Percentiles rank a stretch among this genome's conserved stretches.
phyloP scores from a whole-genome alignment of 2,888 invertebrate species.

The Cetonia aurata region DNA sequence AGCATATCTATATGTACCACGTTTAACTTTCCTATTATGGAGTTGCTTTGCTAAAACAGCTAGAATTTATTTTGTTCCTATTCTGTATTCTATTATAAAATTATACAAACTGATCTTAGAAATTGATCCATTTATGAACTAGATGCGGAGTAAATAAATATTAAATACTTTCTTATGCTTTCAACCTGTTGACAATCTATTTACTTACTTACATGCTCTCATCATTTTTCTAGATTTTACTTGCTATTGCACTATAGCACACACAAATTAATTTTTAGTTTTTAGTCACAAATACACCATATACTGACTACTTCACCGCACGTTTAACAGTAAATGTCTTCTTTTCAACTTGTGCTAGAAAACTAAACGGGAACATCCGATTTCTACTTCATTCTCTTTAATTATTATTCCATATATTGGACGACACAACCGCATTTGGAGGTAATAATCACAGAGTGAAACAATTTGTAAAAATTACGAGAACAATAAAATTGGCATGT shows the following conservation, averaged over 20 bases:
- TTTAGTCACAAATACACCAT: background rate
- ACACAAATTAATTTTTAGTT: no score
- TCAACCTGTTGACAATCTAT: no score
- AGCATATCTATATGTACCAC: no score
- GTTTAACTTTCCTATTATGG: no score
- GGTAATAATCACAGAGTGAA: background rate
- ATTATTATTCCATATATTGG: background rate
- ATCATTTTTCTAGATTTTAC: background rate
- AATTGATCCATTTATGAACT: no score
- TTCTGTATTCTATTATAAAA: no score
- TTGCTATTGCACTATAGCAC: background rate
- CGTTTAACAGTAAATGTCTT: background rate
- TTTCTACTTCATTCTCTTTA: background rate
- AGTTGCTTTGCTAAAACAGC: no score
- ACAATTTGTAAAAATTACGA: slow-evolving; percentile 1
- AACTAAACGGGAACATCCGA: background rate
- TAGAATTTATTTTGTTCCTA: no score
- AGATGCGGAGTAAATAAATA: no score
- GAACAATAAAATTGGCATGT: slow-evolving; percentile 18
- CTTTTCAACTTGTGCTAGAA: slow-evolving; percentile 19
- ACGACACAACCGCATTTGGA: background rate
- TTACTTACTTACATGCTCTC: background rate
- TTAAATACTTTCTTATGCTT: no score
- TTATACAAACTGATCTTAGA: no score
- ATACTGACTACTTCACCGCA: background rate